Evolutionary conservation across 2,113 vertebrate genomes (phyloP).

Genomic region (Pangasianodon hypophthalmus): DNA sequence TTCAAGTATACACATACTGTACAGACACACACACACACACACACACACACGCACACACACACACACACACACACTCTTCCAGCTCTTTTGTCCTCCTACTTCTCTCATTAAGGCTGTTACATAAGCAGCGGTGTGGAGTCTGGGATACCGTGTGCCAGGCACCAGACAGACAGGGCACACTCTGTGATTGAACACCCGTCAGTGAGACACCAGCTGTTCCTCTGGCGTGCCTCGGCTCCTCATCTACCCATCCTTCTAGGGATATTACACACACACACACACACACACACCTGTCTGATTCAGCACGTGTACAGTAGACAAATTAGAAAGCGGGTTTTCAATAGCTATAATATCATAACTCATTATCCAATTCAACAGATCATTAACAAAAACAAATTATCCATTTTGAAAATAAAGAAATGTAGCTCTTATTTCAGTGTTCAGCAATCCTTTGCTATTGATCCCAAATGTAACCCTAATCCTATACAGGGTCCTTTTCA

Average conservation of each 20-base stretch:
- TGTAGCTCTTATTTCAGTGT: not conserved
- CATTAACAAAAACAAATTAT: not conserved
- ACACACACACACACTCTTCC: conserved; percentile 19
- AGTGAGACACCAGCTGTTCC: conserved; percentile 66
- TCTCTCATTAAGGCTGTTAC: conserved; percentile 55
- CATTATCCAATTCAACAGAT: not conserved
- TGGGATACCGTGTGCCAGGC: conserved; percentile 25
- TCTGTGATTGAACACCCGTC: conserved; percentile 69
- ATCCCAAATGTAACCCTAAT: not conserved
- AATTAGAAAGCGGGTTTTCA: not conserved
- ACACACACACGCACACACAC: conserved; percentile 16
- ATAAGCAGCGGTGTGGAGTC: conserved; percentile 54
- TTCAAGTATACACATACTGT: not conserved
- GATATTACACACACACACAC: not conserved
- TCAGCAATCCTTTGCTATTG: not conserved
- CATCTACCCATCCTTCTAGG: conserved; percentile 13
- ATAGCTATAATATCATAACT: not conserved
- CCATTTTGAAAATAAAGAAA: not conserved
- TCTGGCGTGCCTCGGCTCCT: conserved; percentile 18
- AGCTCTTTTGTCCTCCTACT: conserved; percentile 26
- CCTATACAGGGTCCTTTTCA: not conserved
- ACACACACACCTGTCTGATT: not conserved
- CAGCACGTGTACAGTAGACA: not conserved
- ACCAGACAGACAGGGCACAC: conserved; percentile 60
- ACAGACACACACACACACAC: not conserved